A percentile compares a stretch with the other conserved stretches of the same genome.
Conservation (phyloP, 2,888 invertebrate genomes). For the Acanthosepion pharaonis region DNA sequence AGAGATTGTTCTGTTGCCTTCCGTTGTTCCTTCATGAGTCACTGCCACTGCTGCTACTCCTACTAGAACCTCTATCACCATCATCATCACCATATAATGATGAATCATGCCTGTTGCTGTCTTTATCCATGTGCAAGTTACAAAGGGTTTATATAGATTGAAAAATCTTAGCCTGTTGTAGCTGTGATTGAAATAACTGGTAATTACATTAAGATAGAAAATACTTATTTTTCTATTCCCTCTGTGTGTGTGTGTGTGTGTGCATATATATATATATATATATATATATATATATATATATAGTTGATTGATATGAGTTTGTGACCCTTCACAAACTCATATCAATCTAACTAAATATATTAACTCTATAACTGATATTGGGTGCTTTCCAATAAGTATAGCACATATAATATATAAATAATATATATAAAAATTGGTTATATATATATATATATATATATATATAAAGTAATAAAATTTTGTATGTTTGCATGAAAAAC, state of each 20-base stretch:
- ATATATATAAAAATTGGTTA: too few relatives aligned
- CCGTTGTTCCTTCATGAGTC: not conserved
- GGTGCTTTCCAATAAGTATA: too few relatives aligned
- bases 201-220: not conserved
- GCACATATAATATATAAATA: too few relatives aligned
- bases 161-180: not conserved
- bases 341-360: too few relatives aligned
- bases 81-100: not conserved
- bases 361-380: too few relatives aligned
- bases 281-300: too few relatives aligned
- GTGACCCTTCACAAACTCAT: too few relatives aligned
- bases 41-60: not conserved
- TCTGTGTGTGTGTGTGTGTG: not conserved
- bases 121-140: not conserved
- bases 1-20: not conserved
- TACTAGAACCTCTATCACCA: not conserved
- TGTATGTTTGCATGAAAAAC: too few relatives aligned
- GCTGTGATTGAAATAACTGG: not conserved
- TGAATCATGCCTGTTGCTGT: conserved; percentile 11
- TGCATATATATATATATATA: too few relatives aligned
- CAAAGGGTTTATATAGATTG: not conserved
- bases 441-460: too few relatives aligned
- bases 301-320: too few relatives aligned
- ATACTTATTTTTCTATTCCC: not conserved
- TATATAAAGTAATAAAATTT: too few relatives aligned